Base-by-base conservation (phyloP, 2,113 vertebrate species). In the Guaruba guarouba region DNA sequence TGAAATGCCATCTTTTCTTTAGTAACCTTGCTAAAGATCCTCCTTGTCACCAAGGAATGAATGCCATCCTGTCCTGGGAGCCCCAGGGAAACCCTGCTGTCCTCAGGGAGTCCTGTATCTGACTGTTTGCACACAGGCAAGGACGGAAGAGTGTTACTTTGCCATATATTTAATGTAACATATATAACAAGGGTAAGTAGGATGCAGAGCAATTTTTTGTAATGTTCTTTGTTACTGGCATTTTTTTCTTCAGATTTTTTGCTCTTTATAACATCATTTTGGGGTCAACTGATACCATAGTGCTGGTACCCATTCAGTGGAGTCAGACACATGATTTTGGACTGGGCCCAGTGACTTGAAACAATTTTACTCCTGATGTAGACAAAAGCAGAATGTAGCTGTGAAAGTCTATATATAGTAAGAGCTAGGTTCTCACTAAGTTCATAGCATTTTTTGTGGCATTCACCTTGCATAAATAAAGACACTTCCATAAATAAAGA, bases 401-500 rank as follows among this genome's bases (percentile, higher is more conserved):
- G 13, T 61, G 39, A 31, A 80, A 63, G 51, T 68, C 67, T 77
- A 59, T 90, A 78, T 81, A 74, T 71, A 90, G 69, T 73, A 92
- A 90, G 44, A 86, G 43, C 37, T 71, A 51, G 48, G 44, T 80
- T 90, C 91, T 88, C 22, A 78, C 48, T 86, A 80, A 85, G 88
- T 88, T 82, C 84, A 68, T 86, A 71, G 39, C 35, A 44, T 79
- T 86, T 91, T 92, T 90, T 55, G 88, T 94, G 64, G 48, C 61
- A 49, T 95, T 93, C 52, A 86, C 57, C 69, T 90, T 86, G 73
- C 55, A 96, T 94, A 93, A 94, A 93, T 95, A 86, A 93, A 93
- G 86, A 69, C 15, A 86, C 88, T 94, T 92, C 73, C 77, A 96
- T 95, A 95, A 97, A 94, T 95, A 93, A 94, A 91, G 64, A 78